A percentile compares a stretch with the other conserved stretches of the same genome.
These are phyloP conservation scores for Coleophora flavipennella DNA, from an alignment of 2,888 invertebrate species.

Conservation along the genomic window DNA sequence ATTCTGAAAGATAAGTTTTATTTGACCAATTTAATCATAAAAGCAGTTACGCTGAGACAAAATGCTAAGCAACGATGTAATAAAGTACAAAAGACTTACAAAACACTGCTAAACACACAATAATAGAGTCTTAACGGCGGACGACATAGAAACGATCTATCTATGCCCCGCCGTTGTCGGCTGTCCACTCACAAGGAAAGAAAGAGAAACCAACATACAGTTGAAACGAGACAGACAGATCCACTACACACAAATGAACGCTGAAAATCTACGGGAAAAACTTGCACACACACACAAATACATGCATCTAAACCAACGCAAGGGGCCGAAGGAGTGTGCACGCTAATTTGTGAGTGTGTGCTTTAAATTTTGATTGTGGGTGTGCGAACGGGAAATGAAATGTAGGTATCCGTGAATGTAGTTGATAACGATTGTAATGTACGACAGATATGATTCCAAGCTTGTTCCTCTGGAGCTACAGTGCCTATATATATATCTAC, in stretches of 20 bases:
- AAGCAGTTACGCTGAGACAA: too few species aligned
- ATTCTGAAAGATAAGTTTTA: too few species aligned
- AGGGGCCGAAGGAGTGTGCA: too few species aligned
- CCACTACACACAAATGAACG: conserved; percentile 11
- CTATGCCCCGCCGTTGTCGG: conserved; percentile 28
- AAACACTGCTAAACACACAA: conserved; percentile 44
- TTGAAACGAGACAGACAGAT: too few species aligned
- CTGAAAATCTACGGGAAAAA: conserved; percentile 18
- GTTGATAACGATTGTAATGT: conserved; percentile 40
- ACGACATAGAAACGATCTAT: conserved; percentile 22
- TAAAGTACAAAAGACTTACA: conserved; percentile 28
- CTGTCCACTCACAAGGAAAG: conserved; percentile 11
- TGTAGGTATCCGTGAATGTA: conserved; percentile 30
- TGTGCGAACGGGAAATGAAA: conserved; percentile 24
- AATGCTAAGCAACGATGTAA: conserved; percentile 6
- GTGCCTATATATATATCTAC: neutral
- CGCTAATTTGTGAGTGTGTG: conserved; percentile 7
- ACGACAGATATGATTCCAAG: conserved; percentile 28
- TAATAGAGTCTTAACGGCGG: conserved; percentile 48
- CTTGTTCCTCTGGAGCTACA: too few species aligned
- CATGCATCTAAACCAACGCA: neutral
- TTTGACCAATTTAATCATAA: too few species aligned
- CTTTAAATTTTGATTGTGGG: neutral
- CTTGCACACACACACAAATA: conserved; percentile 23
- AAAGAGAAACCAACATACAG: neutral